phyloP scores from a whole-genome alignment of 1,140 invertebrate species.

The Macrobrachium rosenbergii region DNA sequence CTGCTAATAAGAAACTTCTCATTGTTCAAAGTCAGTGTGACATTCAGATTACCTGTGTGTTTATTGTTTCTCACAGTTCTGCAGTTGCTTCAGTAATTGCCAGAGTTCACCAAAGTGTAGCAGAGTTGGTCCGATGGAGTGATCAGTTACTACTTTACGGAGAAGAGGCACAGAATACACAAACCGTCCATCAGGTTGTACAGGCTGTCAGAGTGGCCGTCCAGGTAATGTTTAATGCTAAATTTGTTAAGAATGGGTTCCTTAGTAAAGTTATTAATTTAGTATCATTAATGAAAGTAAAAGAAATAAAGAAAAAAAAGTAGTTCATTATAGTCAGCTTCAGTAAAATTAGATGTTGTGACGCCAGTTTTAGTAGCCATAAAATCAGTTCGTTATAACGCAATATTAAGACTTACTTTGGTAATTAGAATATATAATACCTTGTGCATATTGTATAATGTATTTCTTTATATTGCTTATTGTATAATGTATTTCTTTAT shows the following conservation, averaged over 20 bases:
- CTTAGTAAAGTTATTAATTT: not conserved
- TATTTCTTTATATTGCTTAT: not conserved
- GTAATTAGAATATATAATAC: too few relatives aligned
- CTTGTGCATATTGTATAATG: not conserved
- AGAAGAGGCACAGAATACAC: slow-evolving; percentile 45
- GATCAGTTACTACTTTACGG: slow-evolving; percentile 45
- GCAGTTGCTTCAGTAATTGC: slow-evolving; percentile 47
- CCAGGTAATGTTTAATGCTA: slow-evolving; percentile 27
- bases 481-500: not conserved
- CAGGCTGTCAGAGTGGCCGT: slow-evolving; percentile 48
- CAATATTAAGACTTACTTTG: too few relatives aligned
- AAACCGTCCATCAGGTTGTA: slow-evolving; percentile 42
- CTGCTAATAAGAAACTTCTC: too few relatives aligned
- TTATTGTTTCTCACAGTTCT: slow-evolving; percentile 18
- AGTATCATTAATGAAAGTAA: not conserved
- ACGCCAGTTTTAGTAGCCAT: too few relatives aligned
- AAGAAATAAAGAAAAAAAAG: too few relatives aligned
- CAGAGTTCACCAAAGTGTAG: slow-evolving; percentile 48
- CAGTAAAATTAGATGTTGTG: too few relatives aligned
- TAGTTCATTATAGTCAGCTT: too few relatives aligned
- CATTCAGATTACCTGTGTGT: not conserved
- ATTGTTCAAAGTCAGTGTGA: not conserved
- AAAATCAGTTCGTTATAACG: too few relatives aligned
- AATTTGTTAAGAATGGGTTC: not conserved
- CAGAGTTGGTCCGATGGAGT: slow-evolving; percentile 57